Base-by-base conservation (phyloP, 2,797 vertebrate genomes). In the Pogonophryne albipinna region DNA sequence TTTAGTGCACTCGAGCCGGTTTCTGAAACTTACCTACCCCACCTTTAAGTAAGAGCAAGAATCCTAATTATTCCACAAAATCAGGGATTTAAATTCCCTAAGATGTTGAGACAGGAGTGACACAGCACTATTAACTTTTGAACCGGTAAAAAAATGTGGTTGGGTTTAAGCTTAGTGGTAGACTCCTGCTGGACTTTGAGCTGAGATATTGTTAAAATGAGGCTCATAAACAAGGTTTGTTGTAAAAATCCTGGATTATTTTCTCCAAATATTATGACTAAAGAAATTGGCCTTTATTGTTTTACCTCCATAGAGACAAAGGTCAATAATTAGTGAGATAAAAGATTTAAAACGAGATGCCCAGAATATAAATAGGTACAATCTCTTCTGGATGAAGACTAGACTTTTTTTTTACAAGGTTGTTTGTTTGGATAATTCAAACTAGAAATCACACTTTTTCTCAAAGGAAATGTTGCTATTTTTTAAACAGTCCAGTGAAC, bases 401-500 rank as follows among this genome's bases (percentile, higher is more conserved):
- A 31, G 38, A 23, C 2, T 23, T 34, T 34, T 34, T 34, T 34
- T n/a, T 57, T 2, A 60, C 41, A 23, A 34, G 34, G 6, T 38
- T 38, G 34, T 38, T 38, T 38, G 34, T 38, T 38, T 9, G 34
- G 1, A 15, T 8, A 9, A 19, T 15, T 6, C 4, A 11, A 38
- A 17, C 11, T 13, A 59, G 15, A 19, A 60, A 12, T 8, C 0
- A 55, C 13, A 46, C 38, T 44, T 1, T 19, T 56, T 27, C 19
- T 42, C 1, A 49, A 20, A 52, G 23, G 23, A 61, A 51, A 52
- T 41, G 27, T 13, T 46, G n/a, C 0, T 0, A 34, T 34, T 8
- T 51, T 3, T 57, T 16, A 84, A 10, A 86, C 46, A 0, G 12
- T 14, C 75, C 81, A 84, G 65, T n/a, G 8, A 58, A 23, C 0